Conservation (phyloP, 2,113 vertebrate species). For the Hippocampus barbouri region DNA sequence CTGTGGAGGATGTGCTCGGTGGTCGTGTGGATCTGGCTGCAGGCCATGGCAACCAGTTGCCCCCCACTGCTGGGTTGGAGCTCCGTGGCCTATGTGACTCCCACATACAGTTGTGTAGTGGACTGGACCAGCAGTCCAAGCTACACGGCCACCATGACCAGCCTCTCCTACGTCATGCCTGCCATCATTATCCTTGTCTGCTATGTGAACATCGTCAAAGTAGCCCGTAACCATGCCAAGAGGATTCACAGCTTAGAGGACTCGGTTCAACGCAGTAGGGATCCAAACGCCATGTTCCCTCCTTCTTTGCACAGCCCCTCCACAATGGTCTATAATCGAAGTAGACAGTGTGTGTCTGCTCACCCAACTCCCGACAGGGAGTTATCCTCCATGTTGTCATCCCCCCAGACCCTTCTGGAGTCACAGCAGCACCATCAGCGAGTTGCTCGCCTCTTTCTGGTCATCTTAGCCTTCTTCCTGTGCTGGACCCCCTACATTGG, state of each 20-base stretch:
- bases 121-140: slow-evolving; percentile 73
- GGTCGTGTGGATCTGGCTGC: slow-evolving; percentile 80
- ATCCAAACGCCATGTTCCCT: slow-evolving; percentile 10
- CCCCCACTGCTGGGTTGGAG: slow-evolving; percentile 79
- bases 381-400: slow-evolving; percentile 54
- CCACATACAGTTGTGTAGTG: slow-evolving; percentile 73
- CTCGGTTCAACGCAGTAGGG: slow-evolving; percentile 66
- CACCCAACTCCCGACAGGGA: slow-evolving; percentile 23
- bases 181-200: slow-evolving; percentile 76
- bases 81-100: slow-evolving; percentile 62
- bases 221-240: slow-evolving; percentile 73
- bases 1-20: slow-evolving; percentile 61
- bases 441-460: slow-evolving; percentile 71
- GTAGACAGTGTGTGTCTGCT: slow-evolving; percentile 58
- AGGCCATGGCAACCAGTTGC: slow-evolving; percentile 71
- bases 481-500: slow-evolving; percentile 78
- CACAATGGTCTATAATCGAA: slow-evolving; percentile 67
- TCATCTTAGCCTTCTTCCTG: slow-evolving; percentile 74
- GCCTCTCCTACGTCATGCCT: slow-evolving; percentile 70
- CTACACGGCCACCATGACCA: slow-evolving; percentile 68
- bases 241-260: slow-evolving; percentile 74
- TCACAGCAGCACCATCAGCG: slow-evolving; percentile 65
- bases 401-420: slow-evolving; percentile 39
- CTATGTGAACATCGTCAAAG: slow-evolving; percentile 73
- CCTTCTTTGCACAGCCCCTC: slow-evolving; percentile 47